Conservation (phyloP, 2,113 vertebrate genomes). For the Mus spicilegus region DNA sequence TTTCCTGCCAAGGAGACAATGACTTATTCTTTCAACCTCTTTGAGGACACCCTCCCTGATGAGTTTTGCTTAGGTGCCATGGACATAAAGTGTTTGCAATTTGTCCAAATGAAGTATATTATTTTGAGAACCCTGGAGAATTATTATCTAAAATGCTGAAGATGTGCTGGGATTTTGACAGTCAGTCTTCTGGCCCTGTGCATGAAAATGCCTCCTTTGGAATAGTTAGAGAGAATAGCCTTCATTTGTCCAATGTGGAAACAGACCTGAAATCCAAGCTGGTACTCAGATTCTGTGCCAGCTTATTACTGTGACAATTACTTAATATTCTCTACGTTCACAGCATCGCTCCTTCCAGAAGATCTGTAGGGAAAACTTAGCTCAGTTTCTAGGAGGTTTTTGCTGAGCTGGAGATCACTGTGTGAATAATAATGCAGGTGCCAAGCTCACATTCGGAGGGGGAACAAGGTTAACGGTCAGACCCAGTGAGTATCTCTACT, state of each 20-base stretch:
- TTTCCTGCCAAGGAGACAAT: neutral
- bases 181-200: slow-evolving; percentile 10
- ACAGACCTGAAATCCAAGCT: slow-evolving; percentile 66
- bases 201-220: slow-evolving; percentile 59
- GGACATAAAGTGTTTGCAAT: neutral
- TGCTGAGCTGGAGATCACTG: slow-evolving; percentile 75
- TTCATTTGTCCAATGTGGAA: slow-evolving; percentile 60
- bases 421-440: slow-evolving; percentile 74
- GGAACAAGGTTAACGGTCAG: slow-evolving; percentile 77
- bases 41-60: neutral
- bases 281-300: slow-evolving; percentile 66
- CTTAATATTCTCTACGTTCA: slow-evolving; percentile 80
- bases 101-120: slow-evolving; percentile 43
- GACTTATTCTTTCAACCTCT: neutral
- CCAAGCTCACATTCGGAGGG: slow-evolving; percentile 60
- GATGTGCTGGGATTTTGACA: slow-evolving; percentile 40
- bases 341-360: slow-evolving; percentile 74
- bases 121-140: slow-evolving; percentile 65
- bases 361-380: slow-evolving; percentile 81
- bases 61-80: neutral
- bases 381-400: slow-evolving; percentile 77
- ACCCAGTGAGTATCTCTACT: slow-evolving; percentile 54
- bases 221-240: slow-evolving; percentile 62
- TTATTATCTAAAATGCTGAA: slow-evolving; percentile 57
- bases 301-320: slow-evolving; percentile 80